Evolutionary conservation across 2,888 invertebrate genomes (phyloP), one percentile per base, ranked within the genome.

Genomic region (Drosophila anceps): DNA sequence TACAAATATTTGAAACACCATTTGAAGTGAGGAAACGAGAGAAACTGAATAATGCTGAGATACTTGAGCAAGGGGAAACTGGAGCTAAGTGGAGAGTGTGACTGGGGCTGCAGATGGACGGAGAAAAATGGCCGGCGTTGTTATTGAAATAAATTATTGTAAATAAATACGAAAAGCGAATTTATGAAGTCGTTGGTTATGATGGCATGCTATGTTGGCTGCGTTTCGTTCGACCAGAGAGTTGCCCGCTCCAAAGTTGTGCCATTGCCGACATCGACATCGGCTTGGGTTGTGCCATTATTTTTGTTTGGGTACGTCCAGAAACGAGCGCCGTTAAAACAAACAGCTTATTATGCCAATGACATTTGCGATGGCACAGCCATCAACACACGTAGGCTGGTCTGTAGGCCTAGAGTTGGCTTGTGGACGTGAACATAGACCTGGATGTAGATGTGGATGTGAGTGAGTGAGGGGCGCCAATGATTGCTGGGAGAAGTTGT

Each of bases 341-440:
- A 83, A 90, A 91, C 87, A 82, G 82, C 83, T 91, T 91, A 91
- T 90, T 90, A 82, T 76, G 80, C 79, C 91, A 90, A 88, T 91
- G 85, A 79, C 82, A 85, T 78, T 80, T 74, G 73, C 39, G 70
- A 83, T 62, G 75, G 68, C 44, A 27, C 37, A 63, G 46, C 43
- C 37, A 50, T 35, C 51, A 35, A 53, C 27, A 27, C 33, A 62
- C 41, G 9, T 35, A 33, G 74, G 27, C 41, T 33, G 37, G 57
- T 20, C 41, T 33, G 46, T 13, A 46, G 54, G 15, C 39, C 13
- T 39, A 48, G 43, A 18, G 46, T n/a, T 4, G 12, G 20, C 20
- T 43, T 10, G 20, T 43, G 18, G 41, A 18, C 3, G 24, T 27
- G 15, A 8, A 27, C 0, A n/a, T 15, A 27, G n/a, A 13, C 0